phyloP scores from a whole-genome alignment of 2,888 invertebrate species.

The Pseudococcus longispinus region DNA sequence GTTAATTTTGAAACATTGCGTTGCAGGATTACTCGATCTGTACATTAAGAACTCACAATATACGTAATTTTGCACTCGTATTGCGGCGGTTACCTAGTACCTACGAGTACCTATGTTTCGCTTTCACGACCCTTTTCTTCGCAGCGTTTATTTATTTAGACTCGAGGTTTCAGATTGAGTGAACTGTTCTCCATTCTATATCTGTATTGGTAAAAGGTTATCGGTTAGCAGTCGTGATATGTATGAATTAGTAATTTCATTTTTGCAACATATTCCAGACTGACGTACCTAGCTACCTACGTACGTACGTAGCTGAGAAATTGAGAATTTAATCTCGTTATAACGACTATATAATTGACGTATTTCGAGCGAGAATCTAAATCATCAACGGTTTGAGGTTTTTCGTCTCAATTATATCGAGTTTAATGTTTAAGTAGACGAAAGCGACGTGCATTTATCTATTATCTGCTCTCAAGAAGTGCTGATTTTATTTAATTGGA shows the following conservation, averaged over 20 bases:
- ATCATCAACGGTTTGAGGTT: neutral
- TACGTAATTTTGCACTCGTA: neutral
- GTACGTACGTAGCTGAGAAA: neutral
- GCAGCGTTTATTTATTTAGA: slow-evolving; percentile 11
- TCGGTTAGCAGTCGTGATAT: neutral
- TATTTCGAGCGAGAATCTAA: neutral
- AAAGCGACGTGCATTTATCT: neutral
- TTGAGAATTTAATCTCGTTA: neutral
- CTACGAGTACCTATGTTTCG: neutral
- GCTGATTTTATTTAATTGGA: neutral
- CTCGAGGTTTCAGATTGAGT: neutral
- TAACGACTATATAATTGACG: neutral
- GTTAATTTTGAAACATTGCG: slow-evolving; percentile 21
- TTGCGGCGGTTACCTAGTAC: neutral
- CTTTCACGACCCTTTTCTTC: slow-evolving; percentile 10
- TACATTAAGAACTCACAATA: neutral
- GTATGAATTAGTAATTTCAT: neutral
- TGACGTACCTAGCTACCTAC: too few relatives aligned
- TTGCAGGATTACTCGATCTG: neutral
- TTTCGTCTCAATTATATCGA: neutral
- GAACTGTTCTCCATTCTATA: neutral
- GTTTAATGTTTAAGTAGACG: neutral
- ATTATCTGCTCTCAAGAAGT: neutral
- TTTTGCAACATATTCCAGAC: neutral
- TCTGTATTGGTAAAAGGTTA: neutral